Conservation (phyloP, 2,888 invertebrate species). For the Masnerella sp. region DNA sequence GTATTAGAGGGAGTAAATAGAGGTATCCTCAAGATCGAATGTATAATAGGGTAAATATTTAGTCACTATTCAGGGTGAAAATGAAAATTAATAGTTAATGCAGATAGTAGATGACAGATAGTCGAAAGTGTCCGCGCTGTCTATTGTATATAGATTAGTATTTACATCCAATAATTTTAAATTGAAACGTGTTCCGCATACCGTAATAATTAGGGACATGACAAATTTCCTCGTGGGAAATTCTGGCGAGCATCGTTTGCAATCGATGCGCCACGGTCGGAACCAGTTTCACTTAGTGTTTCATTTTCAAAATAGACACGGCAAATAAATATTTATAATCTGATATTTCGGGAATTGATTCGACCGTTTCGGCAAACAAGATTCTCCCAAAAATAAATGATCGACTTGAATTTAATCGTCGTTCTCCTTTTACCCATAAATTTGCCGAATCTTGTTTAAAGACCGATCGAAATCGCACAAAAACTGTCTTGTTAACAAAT, state of each 20-base stretch:
- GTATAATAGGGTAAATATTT: not conserved
- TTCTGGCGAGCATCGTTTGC: conserved; percentile 7
- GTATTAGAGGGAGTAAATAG: too few relatives aligned
- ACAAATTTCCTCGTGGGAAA: conserved; percentile 44
- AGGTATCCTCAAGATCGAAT: not conserved
- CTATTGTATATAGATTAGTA: conserved; percentile 24
- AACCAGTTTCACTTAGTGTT: conserved; percentile 5
- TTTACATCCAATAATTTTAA: conserved; percentile 33
- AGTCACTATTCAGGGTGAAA: conserved; percentile 3
- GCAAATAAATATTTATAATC: not conserved
- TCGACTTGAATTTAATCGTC: too few relatives aligned
- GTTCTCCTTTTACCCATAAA: too few relatives aligned
- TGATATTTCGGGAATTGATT: conserved; percentile 3
- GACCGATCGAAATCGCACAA: conserved; percentile 2
- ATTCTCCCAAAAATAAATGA: too few relatives aligned
- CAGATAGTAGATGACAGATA: conserved; percentile 25
- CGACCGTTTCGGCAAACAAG: too few relatives aligned
- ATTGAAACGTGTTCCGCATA: conserved; percentile 23
- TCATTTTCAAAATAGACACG: not conserved
- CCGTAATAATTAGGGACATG: conserved; percentile 28
- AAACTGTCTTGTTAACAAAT: conserved; percentile 31
- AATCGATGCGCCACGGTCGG: not conserved
- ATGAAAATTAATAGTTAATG: conserved; percentile 28
- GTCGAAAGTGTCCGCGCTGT: conserved; percentile 12
- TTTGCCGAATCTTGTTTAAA: too few relatives aligned